phyloP scores from a whole-genome alignment of 2,113 vertebrate species.

The Malurus cyaneus region DNA sequence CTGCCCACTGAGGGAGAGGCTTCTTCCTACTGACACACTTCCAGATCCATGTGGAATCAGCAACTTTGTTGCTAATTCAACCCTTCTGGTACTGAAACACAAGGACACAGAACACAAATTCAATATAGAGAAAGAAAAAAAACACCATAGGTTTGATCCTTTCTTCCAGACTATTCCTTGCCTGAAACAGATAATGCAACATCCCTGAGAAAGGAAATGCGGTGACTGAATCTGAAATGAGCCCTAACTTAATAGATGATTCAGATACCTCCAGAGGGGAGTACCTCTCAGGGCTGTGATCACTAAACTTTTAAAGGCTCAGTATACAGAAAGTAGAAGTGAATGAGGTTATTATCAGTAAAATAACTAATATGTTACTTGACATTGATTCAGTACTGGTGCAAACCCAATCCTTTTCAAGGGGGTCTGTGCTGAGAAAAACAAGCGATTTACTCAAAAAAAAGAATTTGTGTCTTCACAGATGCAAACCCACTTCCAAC shows the following conservation, averaged over 20 bases:
- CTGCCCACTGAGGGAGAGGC: background rate
- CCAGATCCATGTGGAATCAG: background rate
- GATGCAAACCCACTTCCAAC: background rate
- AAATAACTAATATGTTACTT: background rate
- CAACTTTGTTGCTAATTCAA: background rate
- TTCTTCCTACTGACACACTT: background rate
- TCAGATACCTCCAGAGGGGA: background rate
- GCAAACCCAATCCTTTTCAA: background rate
- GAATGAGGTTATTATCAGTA: background rate
- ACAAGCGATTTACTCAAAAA: background rate
- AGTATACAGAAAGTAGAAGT: background rate
- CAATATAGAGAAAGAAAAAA: background rate
- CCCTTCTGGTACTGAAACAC: background rate
- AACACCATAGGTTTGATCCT: background rate
- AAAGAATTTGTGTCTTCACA: background rate
- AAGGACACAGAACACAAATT: background rate
- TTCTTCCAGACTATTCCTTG: background rate
- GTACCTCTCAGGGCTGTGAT: background rate
- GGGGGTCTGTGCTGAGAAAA: background rate
- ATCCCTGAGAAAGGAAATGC: background rate
- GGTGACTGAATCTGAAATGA: background rate
- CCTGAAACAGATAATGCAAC: background rate
- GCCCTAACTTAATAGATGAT: background rate
- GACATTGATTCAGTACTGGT: accelerated
- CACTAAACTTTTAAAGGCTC: background rate